These are phyloP conservation scores for Cryptus viduatorius DNA, from an alignment of 2,888 invertebrate genomes.

Conservation along the genomic window DNA sequence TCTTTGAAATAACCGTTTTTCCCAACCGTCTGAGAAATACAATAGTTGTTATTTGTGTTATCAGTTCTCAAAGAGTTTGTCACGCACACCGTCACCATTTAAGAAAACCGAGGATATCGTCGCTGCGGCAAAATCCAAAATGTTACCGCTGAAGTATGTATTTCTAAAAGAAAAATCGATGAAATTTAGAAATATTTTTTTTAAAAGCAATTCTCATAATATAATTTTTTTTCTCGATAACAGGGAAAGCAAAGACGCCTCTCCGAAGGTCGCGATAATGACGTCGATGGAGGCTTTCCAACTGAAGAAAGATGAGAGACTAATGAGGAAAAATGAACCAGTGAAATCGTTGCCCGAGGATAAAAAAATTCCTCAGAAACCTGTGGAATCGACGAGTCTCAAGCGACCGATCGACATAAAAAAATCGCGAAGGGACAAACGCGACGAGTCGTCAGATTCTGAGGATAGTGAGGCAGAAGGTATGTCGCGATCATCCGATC, in stretches of 20 bases:
- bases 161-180: not conserved
- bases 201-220: not conserved
- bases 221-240: slow-evolving; percentile 34
- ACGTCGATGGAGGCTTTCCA: slow-evolving; percentile 79
- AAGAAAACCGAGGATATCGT: slow-evolving; percentile 87
- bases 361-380: slow-evolving; percentile 79
- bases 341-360: slow-evolving; percentile 78
- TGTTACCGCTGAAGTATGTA: slow-evolving; percentile 64
- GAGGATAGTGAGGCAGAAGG: slow-evolving; percentile 81
- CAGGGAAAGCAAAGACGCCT: slow-evolving; percentile 81
- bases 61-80: slow-evolving; percentile 91
- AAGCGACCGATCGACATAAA: slow-evolving; percentile 81
- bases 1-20: not conserved
- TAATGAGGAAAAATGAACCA: slow-evolving; percentile 57
- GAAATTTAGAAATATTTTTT: not conserved
- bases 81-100: slow-evolving; percentile 95
- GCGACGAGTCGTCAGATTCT: slow-evolving; percentile 81
- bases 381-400: slow-evolving; percentile 71
- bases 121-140: slow-evolving; percentile 74
- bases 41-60: slow-evolving; percentile 41
- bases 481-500: slow-evolving; percentile 40
- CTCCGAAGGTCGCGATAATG: slow-evolving; percentile 79
- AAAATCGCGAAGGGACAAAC: slow-evolving; percentile 79
- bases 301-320: slow-evolving; percentile 82
- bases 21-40: not conserved